Evolutionary conservation across 2,113 vertebrate species (phyloP).

Genomic region (Ceratotherium simum): DNA sequence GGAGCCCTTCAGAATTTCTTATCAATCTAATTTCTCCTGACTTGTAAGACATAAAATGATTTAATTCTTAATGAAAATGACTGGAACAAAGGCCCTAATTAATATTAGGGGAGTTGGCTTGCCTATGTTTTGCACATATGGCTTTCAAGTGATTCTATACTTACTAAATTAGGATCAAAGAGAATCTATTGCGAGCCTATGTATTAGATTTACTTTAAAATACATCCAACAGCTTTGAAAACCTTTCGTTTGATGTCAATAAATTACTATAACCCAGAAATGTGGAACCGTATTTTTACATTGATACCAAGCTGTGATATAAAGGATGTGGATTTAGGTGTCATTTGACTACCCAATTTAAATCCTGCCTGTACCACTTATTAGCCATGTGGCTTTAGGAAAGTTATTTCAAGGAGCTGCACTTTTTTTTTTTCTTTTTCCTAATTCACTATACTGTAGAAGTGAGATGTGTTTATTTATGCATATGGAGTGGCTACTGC

Average conservation of each 20-base stretch:
- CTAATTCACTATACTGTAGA: background rate
- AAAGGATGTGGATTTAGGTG: background rate
- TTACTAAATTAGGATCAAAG: background rate
- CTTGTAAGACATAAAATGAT: background rate
- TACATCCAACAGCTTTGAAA: background rate
- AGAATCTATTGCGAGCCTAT: background rate
- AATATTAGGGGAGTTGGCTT: background rate
- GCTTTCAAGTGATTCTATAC: background rate
- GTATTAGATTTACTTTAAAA: conserved; percentile 26
- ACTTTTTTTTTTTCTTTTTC: background rate
- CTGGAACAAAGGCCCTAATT: background rate
- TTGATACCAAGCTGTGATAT: background rate
- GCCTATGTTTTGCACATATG: background rate
- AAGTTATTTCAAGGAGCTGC: background rate
- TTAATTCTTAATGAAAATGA: conserved; percentile 22
- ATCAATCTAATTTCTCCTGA: conserved; percentile 4
- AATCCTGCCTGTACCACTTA: background rate
- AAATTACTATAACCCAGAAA: background rate
- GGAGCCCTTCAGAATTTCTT: background rate
- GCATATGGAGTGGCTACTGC: background rate
- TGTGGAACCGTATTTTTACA: background rate
- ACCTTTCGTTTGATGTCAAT: background rate
- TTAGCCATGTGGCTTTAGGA: background rate
- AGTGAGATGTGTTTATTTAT: background rate
- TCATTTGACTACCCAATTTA: background rate